These are phyloP conservation scores for Sogatella furcifera DNA, from an alignment of 1,140 invertebrate species.

Conservation along the genomic window DNA sequence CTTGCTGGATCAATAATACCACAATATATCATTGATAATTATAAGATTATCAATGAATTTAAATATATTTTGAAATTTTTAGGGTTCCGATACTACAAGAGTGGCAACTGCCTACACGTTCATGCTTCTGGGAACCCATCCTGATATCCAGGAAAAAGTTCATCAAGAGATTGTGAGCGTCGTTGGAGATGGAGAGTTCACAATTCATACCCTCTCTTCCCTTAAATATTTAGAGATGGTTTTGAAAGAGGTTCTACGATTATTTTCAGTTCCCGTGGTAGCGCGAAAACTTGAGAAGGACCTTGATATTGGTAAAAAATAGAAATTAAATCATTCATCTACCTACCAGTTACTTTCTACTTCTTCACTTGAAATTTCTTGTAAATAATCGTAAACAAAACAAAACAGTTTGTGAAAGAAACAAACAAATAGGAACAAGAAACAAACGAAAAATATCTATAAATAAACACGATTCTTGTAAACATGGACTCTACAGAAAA, in stretches of 20 bases:
- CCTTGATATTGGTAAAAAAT: background rate
- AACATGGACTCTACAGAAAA: too few species aligned
- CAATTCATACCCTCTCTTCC: constrained; percentile 35
- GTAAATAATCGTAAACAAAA: too few species aligned
- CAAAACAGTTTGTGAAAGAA: too few species aligned
- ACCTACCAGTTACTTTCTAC: too few species aligned
- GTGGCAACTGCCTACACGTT: background rate
- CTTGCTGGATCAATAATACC: too few species aligned
- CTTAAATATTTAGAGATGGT: constrained; percentile 49
- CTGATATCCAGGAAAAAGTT: constrained; percentile 37
- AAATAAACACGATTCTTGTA: too few species aligned
- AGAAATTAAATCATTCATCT: too few species aligned
- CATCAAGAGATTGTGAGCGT: constrained; percentile 44
- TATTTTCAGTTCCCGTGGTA: constrained; percentile 49
- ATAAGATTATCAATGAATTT: background rate
- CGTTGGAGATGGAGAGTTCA: constrained; percentile 30
- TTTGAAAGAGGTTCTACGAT: constrained; percentile 44
- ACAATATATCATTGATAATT: too few species aligned
- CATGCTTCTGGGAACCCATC: constrained; percentile 21
- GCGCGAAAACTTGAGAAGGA: constrained; percentile 27
- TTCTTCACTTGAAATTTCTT: too few species aligned
- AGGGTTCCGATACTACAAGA: constrained; percentile 2
- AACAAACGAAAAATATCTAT: too few species aligned
- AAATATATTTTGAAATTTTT: background rate
- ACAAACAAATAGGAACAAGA: too few species aligned